Percentiles rank a stretch among this genome's conserved stretches.
Evolutionary conservation across 2,113 vertebrate species (phyloP).

Genomic region (Chlorodrepanis virens): DNA sequence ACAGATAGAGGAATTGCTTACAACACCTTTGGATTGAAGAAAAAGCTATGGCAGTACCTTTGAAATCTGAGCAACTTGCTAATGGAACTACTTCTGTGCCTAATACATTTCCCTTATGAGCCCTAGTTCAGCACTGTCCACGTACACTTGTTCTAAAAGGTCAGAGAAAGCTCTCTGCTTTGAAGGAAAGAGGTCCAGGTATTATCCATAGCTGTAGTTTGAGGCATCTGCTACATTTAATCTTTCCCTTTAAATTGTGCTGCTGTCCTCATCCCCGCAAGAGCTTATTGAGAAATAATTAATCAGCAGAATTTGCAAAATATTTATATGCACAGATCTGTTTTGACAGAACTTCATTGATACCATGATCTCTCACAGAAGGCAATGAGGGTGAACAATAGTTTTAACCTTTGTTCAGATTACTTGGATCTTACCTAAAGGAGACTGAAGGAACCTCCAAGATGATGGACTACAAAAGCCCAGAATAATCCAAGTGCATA

Average conservation of each 20-base stretch:
- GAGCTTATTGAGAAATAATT: background rate
- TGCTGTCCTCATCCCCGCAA: background rate
- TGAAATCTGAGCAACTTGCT: background rate
- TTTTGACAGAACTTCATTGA: background rate
- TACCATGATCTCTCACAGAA: background rate
- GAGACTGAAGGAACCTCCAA: background rate
- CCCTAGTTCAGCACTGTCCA: background rate
- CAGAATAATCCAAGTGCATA: background rate
- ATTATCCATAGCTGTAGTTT: background rate
- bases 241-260: background rate
- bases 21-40: background rate
- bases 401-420: background rate
- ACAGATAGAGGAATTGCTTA: background rate
- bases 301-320: background rate
- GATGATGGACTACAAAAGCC: background rate
- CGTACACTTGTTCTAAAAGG: background rate
- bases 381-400: background rate
- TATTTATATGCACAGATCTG: background rate
- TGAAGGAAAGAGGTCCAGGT: background rate
- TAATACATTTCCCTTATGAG: background rate
- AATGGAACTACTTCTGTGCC: background rate
- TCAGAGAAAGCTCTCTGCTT: background rate
- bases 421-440: background rate
- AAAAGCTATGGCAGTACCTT: background rate
- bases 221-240: background rate